These are phyloP conservation scores for Opisthograptis luteolata DNA, from an alignment of 2,888 invertebrate genomes.

Conservation along the genomic window DNA sequence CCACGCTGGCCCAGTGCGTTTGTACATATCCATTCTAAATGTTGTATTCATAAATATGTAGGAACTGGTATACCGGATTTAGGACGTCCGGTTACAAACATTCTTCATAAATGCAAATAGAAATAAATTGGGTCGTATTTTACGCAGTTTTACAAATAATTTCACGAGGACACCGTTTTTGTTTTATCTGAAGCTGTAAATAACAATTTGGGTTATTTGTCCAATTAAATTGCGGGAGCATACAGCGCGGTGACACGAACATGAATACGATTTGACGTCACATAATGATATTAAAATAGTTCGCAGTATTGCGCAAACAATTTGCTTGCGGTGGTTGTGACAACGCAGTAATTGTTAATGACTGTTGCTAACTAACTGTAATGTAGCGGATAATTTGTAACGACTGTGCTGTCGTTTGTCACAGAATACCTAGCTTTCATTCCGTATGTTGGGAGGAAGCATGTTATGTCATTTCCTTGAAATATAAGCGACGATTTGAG, in stretches of 20 bases:
- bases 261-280: constrained; percentile 27
- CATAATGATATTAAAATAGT: constrained; percentile 16
- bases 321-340: constrained; percentile 3
- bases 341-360: constrained; percentile 1
- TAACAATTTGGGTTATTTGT: constrained; percentile 28
- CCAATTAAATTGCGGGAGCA: constrained; percentile 24
- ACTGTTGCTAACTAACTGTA: neutral
- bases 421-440: neutral
- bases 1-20: no score
- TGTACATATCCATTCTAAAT: neutral
- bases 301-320: constrained; percentile 1
- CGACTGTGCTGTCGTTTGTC: neutral
- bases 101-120: constrained; percentile 35
- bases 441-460: no score
- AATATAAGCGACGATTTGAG: no score
- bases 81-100: constrained; percentile 19
- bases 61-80: constrained; percentile 22
- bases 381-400: constrained; percentile 1
- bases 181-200: constrained; percentile 32
- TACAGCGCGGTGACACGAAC: constrained; percentile 1
- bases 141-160: constrained; percentile 29
- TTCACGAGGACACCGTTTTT: constrained; percentile 29
- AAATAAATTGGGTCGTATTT: constrained; percentile 30
- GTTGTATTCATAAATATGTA: constrained; percentile 29
- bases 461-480: no score